A percentile compares a stretch with the other conserved stretches of the same genome.
Conservation (phyloP, 2,113 vertebrate species). For the Bagarius yarrelli region DNA sequence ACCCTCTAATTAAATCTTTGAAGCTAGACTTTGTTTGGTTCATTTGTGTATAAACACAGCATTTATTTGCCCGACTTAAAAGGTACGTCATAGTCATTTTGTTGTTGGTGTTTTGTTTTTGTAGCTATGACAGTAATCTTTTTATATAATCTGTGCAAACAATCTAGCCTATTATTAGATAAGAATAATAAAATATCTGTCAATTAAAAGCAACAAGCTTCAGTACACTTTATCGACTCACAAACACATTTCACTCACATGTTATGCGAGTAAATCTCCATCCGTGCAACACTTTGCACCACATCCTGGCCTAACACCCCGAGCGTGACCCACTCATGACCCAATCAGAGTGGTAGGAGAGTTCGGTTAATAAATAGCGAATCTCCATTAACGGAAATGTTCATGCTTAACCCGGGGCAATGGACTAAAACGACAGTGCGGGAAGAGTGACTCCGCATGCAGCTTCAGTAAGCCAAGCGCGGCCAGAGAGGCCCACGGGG, state of each 20-base stretch:
- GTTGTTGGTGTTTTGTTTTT: background rate
- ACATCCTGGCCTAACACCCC: constrained; percentile 20
- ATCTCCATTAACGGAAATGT: constrained; percentile 49
- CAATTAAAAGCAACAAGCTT: background rate
- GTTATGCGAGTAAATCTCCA: background rate
- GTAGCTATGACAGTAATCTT: background rate
- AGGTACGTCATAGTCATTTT: background rate
- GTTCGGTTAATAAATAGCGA: constrained; percentile 60
- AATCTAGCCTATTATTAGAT: background rate
- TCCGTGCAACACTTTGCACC: background rate
- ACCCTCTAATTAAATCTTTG: background rate
- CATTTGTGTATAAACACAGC: background rate
- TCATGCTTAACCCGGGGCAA: constrained; percentile 59
- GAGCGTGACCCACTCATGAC: constrained; percentile 38
- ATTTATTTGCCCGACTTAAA: background rate
- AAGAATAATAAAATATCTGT: background rate
- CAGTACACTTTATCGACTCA: background rate
- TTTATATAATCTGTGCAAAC: background rate
- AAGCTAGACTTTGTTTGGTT: background rate
- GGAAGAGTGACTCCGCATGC: constrained; percentile 54
- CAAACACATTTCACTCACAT: background rate
- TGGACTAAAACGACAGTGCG: constrained; percentile 54
- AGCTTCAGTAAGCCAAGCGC: constrained; percentile 20
- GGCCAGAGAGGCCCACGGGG: constrained; percentile 34
- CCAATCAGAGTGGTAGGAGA: constrained; percentile 35